Evolutionary conservation across 35 echinoderm and acorn worm species (phyloP).

Genomic region (Ophiothrix spiculata): DNA sequence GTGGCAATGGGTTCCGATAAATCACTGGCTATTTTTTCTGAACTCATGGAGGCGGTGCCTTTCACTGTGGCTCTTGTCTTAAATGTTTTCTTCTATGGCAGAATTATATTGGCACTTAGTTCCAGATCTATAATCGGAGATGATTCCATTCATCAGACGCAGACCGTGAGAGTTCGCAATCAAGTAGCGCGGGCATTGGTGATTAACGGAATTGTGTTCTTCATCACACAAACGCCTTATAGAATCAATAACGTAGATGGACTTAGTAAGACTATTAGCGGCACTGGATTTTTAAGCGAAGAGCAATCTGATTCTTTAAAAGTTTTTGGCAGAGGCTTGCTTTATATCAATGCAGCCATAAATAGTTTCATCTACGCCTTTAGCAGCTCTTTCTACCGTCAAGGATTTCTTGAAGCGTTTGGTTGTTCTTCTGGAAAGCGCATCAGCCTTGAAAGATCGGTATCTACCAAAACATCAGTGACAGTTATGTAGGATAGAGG

Average conservation of each 20-base stretch:
- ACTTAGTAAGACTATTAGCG: not conserved
- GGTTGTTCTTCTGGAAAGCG: no score
- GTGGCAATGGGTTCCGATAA: not conserved
- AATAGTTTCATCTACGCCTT: not conserved
- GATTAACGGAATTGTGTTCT: not conserved
- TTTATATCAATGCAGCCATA: not conserved
- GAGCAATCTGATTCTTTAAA: not conserved
- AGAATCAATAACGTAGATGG: slow-evolving; percentile 2
- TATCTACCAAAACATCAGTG: no score
- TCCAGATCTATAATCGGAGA: not conserved
- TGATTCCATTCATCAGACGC: not conserved
- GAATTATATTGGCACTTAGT: not conserved
- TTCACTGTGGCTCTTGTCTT: not conserved
- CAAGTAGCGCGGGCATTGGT: not conserved
- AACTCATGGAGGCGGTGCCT: not conserved
- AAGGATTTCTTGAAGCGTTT: slow-evolving; percentile 2
- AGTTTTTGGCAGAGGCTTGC: not conserved
- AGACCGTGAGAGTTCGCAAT: not conserved
- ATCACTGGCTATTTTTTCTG: not conserved
- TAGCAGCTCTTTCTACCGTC: not conserved
- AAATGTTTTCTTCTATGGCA: not conserved
- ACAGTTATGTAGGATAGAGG: no score
- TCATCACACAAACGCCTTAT: slow-evolving; percentile 3
- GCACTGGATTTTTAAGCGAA: not conserved
- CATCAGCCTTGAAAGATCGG: no score